Evolutionary conservation across 2,888 invertebrate species (phyloP), one percentile per base, ranked within the genome.

Genomic region (Autographa pulchrina): DNA sequence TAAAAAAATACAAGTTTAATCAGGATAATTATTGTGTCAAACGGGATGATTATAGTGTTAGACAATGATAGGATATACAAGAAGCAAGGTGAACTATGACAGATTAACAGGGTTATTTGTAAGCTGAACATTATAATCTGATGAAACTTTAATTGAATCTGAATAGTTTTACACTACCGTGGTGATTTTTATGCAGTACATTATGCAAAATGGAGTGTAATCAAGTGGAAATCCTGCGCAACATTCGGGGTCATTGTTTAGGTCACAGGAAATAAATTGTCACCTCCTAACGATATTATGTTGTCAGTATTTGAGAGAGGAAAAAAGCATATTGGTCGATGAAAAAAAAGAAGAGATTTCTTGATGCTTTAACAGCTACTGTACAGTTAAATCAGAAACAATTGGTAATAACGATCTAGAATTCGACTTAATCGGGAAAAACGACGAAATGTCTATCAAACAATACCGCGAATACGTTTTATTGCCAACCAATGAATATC

Each of bases 141-240:
- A n/a, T n/a, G n/a, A n/a, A n/a, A n/a, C 11, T 38, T 38, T 38
- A 38, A 38, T 38, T 38, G 38, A 38, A 11, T 11, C 38, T 48
- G 48, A n/a, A 48, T n/a, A 16, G 14, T 14, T 43, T 43, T 7
- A 43, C 48, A 48, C n/a, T 48, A 48, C 48, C n/a, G n/a, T 48
- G 48, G 6, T 48, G 48, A 48, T 48, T 48, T 48, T 5, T 48
- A 7, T 48, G 48, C 48, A 48, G n/a, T 7, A 25, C 25, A 25
- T 25, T 25, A 25, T 25, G 25, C 6, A 43, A 48, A 48, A 48
- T 48, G n/a, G n/a, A n/a, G 48, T 1, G n/a, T n/a, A 48, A n/a
- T 48, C 48, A 48, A n/a, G 48, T n/a, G n/a, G n/a, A 48, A 48
- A 48, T 48, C 48, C 48, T 48, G 48, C n/a, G n/a, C 48, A n/a